Conservation (phyloP, 2,113 vertebrate genomes). For the Procapra przewalskii region DNA sequence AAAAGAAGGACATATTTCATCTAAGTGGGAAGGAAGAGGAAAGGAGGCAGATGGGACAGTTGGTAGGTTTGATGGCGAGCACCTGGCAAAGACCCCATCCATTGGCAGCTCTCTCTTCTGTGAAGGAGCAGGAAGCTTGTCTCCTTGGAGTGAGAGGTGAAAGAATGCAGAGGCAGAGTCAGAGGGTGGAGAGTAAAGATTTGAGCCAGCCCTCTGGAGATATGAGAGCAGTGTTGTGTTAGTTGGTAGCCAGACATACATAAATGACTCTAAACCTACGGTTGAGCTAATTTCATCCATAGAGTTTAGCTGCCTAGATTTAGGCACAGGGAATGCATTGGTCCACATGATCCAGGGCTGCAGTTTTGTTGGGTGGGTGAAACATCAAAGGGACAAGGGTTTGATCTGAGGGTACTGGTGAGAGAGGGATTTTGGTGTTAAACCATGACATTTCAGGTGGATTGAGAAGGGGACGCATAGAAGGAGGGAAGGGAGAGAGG, state of each 20-base stretch:
- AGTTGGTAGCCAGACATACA: neutral
- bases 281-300: neutral
- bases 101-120: neutral
- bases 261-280: neutral
- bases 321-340: neutral
- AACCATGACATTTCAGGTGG: neutral
- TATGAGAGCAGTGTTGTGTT: neutral
- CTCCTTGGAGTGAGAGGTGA: neutral
- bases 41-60: neutral
- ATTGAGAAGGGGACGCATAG: neutral
- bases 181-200: neutral
- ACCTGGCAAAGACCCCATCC: neutral
- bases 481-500: neutral
- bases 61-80: neutral
- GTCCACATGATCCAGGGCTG: neutral
- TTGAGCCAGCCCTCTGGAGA: neutral
- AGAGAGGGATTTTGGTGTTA: neutral
- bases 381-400: neutral
- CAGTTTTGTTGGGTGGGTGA: neutral
- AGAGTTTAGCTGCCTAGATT: neutral
- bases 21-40: neutral
- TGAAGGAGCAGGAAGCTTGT: neutral
- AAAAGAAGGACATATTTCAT: neutral
- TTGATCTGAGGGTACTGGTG: neutral
- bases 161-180: neutral